Percentiles rank a stretch among this genome's conserved stretches.
phyloP scores from a whole-genome alignment of 2,113 vertebrate genomes.

The Alaudala cheleensis region DNA sequence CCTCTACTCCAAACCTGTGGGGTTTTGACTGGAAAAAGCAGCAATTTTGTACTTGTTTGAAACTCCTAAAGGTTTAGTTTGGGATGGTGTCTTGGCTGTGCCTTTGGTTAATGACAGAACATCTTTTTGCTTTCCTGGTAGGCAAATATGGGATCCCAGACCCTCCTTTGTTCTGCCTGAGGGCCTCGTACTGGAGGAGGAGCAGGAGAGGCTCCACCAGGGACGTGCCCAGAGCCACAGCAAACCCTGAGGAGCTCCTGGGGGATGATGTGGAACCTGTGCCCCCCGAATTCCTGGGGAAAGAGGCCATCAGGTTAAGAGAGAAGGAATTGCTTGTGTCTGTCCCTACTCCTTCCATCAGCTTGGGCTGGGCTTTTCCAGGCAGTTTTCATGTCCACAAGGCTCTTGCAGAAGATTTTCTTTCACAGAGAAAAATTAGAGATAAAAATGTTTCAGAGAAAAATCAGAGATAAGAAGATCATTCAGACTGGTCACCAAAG shows the following conservation, averaged over 20 bases:
- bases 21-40: neutral
- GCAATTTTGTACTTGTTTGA: neutral
- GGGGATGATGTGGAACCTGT: constrained; percentile 76
- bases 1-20: neutral
- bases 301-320: constrained; percentile 87
- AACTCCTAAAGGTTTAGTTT: neutral
- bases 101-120: neutral
- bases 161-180: constrained; percentile 84
- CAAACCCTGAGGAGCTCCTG: constrained; percentile 34
- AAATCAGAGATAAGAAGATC: neutral
- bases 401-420: neutral
- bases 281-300: constrained; percentile 83
- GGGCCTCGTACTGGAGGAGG: constrained; percentile 83
- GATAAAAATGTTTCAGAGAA: neutral
- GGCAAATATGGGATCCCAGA: constrained; percentile 80
- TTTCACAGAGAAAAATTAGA: neutral
- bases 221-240: constrained; percentile 63
- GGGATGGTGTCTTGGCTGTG: neutral
- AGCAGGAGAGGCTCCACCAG: constrained; percentile 65
- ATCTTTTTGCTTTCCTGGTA: constrained; percentile 26
- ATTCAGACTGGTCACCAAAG: neutral
- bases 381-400: rapidly evolving
- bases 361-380: neutral
- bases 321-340: neutral
- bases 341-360: neutral